phyloP scores from a whole-genome alignment of 2,888 invertebrate species.

The Dusona sp. region DNA sequence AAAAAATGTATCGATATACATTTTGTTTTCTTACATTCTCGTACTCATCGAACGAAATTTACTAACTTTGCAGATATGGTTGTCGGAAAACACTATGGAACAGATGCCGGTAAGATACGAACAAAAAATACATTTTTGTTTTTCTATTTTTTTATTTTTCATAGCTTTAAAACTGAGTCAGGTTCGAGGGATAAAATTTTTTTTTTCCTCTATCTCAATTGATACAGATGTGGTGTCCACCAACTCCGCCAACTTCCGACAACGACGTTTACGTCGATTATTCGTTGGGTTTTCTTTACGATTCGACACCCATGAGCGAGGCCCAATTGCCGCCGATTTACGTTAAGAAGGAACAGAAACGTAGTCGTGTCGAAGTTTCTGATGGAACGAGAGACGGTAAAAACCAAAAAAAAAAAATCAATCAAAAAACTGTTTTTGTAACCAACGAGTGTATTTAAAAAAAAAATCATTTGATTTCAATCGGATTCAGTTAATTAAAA shows the following conservation, averaged over 20 bases:
- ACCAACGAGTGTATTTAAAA: background rate
- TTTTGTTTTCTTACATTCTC: conserved; percentile 31
- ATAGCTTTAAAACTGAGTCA: background rate
- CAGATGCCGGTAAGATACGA: conserved; percentile 92
- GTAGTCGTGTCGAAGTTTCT: conserved; percentile 89
- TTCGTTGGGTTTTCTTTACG: conserved; percentile 94
- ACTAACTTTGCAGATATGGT: conserved; percentile 90
- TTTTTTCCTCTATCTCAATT: background rate
- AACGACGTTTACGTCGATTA: conserved; percentile 96
- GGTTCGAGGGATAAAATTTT: conserved; percentile 11
- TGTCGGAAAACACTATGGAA: conserved; percentile 89
- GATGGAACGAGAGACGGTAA: conserved; percentile 85
- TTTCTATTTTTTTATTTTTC: background rate
- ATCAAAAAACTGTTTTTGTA: background rate
- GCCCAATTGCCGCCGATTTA: conserved; percentile 92
- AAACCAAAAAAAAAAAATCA: conserved; percentile 41
- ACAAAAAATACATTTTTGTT: conserved; percentile 23
- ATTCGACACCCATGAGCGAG: conserved; percentile 91
- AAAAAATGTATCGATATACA: background rate
- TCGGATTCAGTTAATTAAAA: background rate
- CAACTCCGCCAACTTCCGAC: conserved; percentile 97
- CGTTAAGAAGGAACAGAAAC: conserved; percentile 91
- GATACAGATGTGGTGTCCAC: conserved; percentile 97
- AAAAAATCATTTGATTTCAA: background rate
- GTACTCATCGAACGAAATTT: conserved; percentile 69